Evolutionary conservation across 2,888 invertebrate species (phyloP).

Genomic region (Lasioglossum malachurum): DNA sequence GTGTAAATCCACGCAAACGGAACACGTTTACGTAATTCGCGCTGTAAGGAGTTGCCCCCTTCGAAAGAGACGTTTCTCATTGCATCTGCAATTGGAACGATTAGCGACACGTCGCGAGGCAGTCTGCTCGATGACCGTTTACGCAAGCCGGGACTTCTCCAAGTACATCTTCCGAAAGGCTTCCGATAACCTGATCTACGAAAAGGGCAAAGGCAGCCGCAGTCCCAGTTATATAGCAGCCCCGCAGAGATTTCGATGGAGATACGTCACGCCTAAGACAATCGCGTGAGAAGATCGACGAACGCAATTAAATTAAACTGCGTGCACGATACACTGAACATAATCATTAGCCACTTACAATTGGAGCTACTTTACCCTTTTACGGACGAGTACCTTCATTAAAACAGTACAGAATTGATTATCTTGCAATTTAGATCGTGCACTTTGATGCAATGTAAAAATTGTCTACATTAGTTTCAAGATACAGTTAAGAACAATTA

Average conservation of each 20-base stretch:
- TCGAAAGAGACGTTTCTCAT: constrained; percentile 21
- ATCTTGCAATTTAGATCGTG: not conserved
- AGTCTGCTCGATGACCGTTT: constrained; percentile 42
- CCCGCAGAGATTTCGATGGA: constrained; percentile 65
- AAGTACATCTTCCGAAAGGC: constrained; percentile 63
- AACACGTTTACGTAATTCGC: constrained; percentile 59
- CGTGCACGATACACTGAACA: not conserved
- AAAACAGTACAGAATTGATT: not conserved
- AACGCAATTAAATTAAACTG: not conserved
- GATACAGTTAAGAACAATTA: not conserved
- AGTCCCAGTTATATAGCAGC: constrained; percentile 65
- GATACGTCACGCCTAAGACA: constrained; percentile 47
- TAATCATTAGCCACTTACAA: not conserved
- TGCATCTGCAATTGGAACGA: constrained; percentile 32
- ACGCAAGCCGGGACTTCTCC: constrained; percentile 25
- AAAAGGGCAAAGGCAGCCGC: constrained; percentile 66
- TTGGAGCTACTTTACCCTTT: not conserved
- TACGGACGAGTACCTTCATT: not conserved
- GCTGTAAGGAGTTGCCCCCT: constrained; percentile 63
- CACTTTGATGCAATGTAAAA: not conserved
- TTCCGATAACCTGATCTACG: constrained; percentile 72
- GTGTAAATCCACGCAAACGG: constrained; percentile 65
- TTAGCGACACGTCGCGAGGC: constrained; percentile 12
- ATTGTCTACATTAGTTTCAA: not conserved
- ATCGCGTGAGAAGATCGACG: not conserved